These are phyloP conservation scores for Montipora efflorescens DNA, from an alignment of 64 coral and sea anemone genomes.

Conservation along the genomic window DNA sequence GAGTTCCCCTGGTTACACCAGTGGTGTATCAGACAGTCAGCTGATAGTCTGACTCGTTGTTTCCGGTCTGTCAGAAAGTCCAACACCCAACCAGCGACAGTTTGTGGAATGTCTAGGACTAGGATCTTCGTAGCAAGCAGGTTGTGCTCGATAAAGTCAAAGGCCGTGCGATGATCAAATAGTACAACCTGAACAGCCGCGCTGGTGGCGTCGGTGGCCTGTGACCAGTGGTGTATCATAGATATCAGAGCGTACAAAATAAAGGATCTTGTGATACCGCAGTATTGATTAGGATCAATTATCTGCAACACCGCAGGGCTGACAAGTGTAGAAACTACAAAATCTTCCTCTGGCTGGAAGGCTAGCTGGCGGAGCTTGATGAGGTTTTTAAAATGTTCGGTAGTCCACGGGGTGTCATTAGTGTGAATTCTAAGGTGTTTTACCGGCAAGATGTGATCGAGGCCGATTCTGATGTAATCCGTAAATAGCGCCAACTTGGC, in stretches of 20 bases:
- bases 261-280: not conserved
- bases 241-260: not conserved
- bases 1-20: not conserved
- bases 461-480: constrained; percentile 9
- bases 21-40: not conserved
- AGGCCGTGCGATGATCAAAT: not conserved
- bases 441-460: constrained; percentile 48
- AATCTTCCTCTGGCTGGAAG: not conserved
- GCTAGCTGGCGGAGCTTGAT: not conserved
- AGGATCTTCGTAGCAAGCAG: not conserved
- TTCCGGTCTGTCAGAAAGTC: not conserved
- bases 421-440: not conserved
- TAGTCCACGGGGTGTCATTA: not conserved
- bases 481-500: constrained; percentile 23
- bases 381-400: not conserved
- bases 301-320: not conserved
- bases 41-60: not conserved
- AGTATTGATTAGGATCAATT: not conserved
- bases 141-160: not conserved
- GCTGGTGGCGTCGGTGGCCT: not conserved
- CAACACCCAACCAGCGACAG: not conserved
- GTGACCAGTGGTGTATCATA: not conserved
- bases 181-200: not conserved
- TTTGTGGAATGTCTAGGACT: not conserved
- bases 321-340: not conserved